Percentiles rank a stretch among this genome's conserved stretches.
These are phyloP conservation scores for Pelodytes ibericus DNA, from an alignment of 2,797 vertebrate genomes.

Conservation along the genomic window DNA sequence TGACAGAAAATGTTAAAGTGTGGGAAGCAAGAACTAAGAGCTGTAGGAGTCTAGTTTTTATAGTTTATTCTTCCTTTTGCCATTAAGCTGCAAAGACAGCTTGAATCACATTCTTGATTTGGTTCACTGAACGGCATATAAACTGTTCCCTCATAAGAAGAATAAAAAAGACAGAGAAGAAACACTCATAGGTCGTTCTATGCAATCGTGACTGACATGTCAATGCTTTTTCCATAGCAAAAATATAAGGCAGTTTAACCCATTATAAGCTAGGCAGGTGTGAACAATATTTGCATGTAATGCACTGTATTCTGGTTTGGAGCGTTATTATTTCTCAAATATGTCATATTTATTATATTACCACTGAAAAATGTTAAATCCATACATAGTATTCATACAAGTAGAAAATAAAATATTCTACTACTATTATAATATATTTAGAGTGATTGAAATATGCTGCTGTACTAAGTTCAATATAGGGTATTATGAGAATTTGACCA, in stretches of 20 bases:
- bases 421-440: no score
- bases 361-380: no score
- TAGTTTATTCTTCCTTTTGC: constrained; percentile 80
- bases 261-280: no score
- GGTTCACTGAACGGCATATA: constrained; percentile 80
- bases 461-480: no score
- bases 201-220: constrained; percentile 68
- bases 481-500: no score
- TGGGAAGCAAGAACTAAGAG: constrained; percentile 80
- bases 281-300: no score
- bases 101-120: constrained; percentile 80
- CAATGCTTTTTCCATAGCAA: constrained; percentile 51
- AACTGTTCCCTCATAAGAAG: constrained; percentile 73
- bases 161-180: constrained; percentile 50
- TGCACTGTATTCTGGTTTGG: no score
- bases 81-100: constrained; percentile 77
- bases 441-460: no score
- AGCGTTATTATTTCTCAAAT: no score
- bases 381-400: no score
- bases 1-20: constrained; percentile 82
- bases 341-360: no score
- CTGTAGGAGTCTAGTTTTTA: constrained; percentile 81
- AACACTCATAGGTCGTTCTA: constrained; percentile 76
- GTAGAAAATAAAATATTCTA: no score
- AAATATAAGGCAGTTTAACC: neutral